Percentiles rank a stretch among this genome's conserved stretches.
phyloP scores from a whole-genome alignment of 2,797 vertebrate species.

The Alosa sapidissima region DNA sequence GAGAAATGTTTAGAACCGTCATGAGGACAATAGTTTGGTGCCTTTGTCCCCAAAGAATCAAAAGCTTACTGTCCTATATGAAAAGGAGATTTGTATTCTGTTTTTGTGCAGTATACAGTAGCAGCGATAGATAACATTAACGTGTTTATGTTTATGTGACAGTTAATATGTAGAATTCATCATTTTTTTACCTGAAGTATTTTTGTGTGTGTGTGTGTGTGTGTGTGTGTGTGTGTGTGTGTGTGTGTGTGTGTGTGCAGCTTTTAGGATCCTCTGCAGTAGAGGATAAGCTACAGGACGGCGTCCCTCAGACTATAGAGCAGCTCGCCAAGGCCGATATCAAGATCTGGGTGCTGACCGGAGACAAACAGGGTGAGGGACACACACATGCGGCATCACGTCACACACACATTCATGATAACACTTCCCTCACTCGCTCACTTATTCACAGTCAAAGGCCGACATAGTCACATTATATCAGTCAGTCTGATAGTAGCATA shows the following conservation, averaged over 20 bases:
- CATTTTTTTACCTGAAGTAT: not conserved
- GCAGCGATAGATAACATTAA: too few species aligned
- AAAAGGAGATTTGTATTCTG: not conserved
- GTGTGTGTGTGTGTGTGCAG: constrained; percentile 62
- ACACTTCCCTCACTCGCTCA: not conserved
- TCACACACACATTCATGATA: constrained; percentile 16
- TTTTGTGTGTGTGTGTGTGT: constrained; percentile 19
- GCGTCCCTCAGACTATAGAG: constrained; percentile 88
- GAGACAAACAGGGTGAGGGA: constrained; percentile 90
- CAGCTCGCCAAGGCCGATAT: constrained; percentile 86
- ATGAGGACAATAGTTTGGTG: not conserved
- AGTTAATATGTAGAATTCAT: not conserved
- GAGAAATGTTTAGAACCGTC: not conserved
- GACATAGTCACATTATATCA: not conserved
- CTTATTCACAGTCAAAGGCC: not conserved
- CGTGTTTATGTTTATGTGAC: not conserved
- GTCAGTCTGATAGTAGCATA: not conserved
- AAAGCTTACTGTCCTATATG: not conserved
- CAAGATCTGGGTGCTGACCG: constrained; percentile 94
- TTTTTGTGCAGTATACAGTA: not conserved
- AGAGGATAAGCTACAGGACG: constrained; percentile 94
- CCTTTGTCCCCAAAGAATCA: not conserved
- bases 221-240: constrained; percentile 14
- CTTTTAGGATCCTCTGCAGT: constrained; percentile 89
- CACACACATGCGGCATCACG: not conserved